A percentile compares a stretch with the other conserved stretches of the same genome.
Evolutionary conservation across 2,888 invertebrate genomes (phyloP).

Genomic region (Fissipunctia ypsillon): DNA sequence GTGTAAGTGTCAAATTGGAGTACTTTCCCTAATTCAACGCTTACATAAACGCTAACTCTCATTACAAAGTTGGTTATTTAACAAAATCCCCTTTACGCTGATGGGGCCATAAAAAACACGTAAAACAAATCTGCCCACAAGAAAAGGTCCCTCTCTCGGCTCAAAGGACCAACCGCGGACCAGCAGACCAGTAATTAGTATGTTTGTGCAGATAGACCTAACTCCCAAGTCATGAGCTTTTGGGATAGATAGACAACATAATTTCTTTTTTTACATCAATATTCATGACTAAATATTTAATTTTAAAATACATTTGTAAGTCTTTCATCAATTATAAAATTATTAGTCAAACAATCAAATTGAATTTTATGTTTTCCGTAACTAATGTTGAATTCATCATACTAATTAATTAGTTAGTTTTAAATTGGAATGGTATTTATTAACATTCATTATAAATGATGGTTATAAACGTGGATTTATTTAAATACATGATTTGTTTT

Average conservation of each 20-base stretch:
- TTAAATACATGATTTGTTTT: neutral
- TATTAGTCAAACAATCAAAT: conserved; percentile 1
- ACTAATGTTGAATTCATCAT: conserved; percentile 11
- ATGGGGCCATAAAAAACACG: conserved; percentile 58
- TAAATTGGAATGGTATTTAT: neutral
- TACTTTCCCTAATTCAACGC: conserved; percentile 35
- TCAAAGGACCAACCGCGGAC: conserved; percentile 58
- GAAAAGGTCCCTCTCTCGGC: conserved; percentile 48
- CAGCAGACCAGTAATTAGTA: conserved; percentile 50
- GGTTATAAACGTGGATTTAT: too few species aligned
- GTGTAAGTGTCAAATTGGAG: conserved; percentile 24
- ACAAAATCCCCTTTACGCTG: conserved; percentile 58
- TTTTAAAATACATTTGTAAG: neutral
- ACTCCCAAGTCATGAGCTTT: conserved; percentile 17
- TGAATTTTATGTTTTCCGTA: neutral
- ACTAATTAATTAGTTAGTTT: neutral
- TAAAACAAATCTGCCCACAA: conserved; percentile 63
- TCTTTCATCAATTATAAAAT: neutral
- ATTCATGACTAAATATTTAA: too few species aligned
- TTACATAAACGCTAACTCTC: conserved; percentile 38
- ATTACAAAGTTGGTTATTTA: conserved; percentile 62
- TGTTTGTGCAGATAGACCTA: conserved; percentile 39
- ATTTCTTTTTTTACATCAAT: neutral
- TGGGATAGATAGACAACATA: neutral
- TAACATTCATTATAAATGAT: neutral